Evolutionary conservation across 2,888 invertebrate genomes (phyloP), one percentile per base, ranked within the genome.

Genomic region (Argyresthia goedartella): DNA sequence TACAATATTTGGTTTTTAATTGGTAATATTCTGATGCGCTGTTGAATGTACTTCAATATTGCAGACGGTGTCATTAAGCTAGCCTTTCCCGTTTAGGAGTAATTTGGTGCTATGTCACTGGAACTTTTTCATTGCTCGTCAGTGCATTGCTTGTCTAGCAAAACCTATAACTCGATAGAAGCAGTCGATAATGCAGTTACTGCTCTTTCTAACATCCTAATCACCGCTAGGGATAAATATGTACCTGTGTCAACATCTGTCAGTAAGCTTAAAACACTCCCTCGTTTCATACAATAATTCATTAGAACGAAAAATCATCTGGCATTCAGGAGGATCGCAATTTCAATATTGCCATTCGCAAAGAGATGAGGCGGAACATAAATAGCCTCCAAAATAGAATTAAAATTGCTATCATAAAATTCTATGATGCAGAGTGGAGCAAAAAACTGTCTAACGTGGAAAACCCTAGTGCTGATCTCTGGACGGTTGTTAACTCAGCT

Each of bases 381-480:
- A 47, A 55, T 33, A 8, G 10, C 10, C 8, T 53, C 0, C 50
- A 52, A 11, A 14, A 14, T 4, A 46, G 16, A 6, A 55, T 53
- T 11, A 11, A 42, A 9, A 8, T 15, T 3, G 13, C 16, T 0
- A 52, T 52, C 1, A 34, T 39, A 33, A 44, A 39, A 35, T 34
- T 44, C 35, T 15, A 39, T 8, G 53, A 55, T 16, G 39, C 44
- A 8, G 8, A 13, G 1, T 55, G 55, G 53, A 42, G 53, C n/a
- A 35, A 47, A 1, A 55, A 53, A 43, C 39, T 53, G 1, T 34
- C 49, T 9, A 41, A 33, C 16, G 53, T 55, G 33, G 52, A 55
- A 33, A 53, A 52, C 35, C 41, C 53, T n/a, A 43, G 33, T 10
- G 15, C 45, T 6, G 53, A 55, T 34, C 33, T 55, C 1, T 55